These are phyloP conservation scores for Cheilinus undulatus DNA, from an alignment of 2,113 vertebrate genomes.

Conservation along the genomic window DNA sequence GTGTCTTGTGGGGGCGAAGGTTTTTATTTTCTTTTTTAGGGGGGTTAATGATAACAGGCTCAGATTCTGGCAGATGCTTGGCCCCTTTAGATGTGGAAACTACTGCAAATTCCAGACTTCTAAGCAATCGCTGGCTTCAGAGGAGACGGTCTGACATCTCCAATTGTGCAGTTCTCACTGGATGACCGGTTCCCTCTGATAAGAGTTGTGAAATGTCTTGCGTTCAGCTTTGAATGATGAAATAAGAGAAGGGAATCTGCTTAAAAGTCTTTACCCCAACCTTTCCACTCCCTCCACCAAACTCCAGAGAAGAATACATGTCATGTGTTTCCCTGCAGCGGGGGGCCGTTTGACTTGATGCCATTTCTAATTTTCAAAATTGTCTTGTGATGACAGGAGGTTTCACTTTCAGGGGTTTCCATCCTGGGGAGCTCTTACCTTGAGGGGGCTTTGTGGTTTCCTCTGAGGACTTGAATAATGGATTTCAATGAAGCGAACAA, in stretches of 20 bases:
- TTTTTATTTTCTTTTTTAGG: slow-evolving; percentile 63
- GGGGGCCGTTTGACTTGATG: slow-evolving; percentile 22
- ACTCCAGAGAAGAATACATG: slow-evolving; percentile 23
- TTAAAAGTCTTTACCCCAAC: slow-evolving; percentile 39
- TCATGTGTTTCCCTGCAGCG: slow-evolving; percentile 38
- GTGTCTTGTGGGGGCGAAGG: slow-evolving; percentile 39
- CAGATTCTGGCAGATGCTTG: slow-evolving; percentile 70
- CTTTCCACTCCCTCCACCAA: not conserved
- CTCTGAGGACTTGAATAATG: slow-evolving; percentile 42
- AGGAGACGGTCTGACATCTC: slow-evolving; percentile 56
- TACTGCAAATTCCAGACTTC: slow-evolving; percentile 59
- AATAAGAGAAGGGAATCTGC: slow-evolving; percentile 18
- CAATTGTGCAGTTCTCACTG: slow-evolving; percentile 43
- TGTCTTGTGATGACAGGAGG: slow-evolving; percentile 45
- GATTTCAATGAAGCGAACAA: slow-evolving; percentile 52
- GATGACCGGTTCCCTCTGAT: slow-evolving; percentile 52
- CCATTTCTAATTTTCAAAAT: slow-evolving; percentile 62
- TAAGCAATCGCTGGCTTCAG: slow-evolving; percentile 54
- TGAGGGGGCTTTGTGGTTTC: slow-evolving; percentile 32
- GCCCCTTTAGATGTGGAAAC: slow-evolving; percentile 67
- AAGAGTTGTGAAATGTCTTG: slow-evolving; percentile 55
- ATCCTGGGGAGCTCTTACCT: slow-evolving; percentile 36
- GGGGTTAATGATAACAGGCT: slow-evolving; percentile 70
- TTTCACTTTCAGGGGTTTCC: slow-evolving; percentile 42
- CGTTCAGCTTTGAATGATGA: slow-evolving; percentile 37